Conservation (phyloP, 2,888 invertebrate species). For the Coenonympha arcania region DNA sequence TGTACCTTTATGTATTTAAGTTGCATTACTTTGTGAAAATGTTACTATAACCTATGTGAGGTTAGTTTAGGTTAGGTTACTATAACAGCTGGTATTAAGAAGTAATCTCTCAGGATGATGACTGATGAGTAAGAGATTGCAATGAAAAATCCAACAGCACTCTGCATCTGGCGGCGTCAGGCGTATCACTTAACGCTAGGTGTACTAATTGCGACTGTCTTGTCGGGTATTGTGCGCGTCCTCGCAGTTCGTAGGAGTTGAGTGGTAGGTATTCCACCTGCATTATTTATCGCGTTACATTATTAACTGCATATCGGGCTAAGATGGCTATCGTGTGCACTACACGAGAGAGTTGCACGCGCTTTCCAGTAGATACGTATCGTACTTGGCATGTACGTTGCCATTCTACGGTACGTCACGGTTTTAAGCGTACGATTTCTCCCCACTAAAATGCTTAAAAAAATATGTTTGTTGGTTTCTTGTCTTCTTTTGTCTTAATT, state of each 20-base stretch:
- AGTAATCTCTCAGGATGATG: too few species aligned
- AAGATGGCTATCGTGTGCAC: slow-evolving; percentile 64
- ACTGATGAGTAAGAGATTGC: too few species aligned
- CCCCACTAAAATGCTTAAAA: not conserved
- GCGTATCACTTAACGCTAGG: too few species aligned
- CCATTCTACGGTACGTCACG: slow-evolving; percentile 37
- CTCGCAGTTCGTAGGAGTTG: slow-evolving; percentile 33
- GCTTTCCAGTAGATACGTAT: slow-evolving; percentile 65
- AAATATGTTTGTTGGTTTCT: too few species aligned
- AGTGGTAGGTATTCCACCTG: slow-evolving; percentile 59
- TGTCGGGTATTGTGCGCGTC: slow-evolving; percentile 12
- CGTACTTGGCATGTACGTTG: slow-evolving; percentile 38
- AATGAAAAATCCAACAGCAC: too few species aligned
- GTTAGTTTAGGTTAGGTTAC: too few species aligned
- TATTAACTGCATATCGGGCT: slow-evolving; percentile 68
- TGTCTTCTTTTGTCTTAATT: too few species aligned
- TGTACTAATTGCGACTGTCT: not conserved
- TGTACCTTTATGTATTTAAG: too few species aligned
- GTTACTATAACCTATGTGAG: too few species aligned
- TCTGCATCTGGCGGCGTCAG: too few species aligned
- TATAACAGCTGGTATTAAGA: too few species aligned
- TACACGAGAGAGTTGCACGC: slow-evolving; percentile 65
- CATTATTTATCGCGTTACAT: slow-evolving; percentile 68
- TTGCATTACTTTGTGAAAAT: too few species aligned
- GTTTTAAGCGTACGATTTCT: not conserved